Evolutionary conservation across 2,797 vertebrate genomes (phyloP), one percentile per base, ranked within the genome.

Genomic region (Myotis planiceps): DNA sequence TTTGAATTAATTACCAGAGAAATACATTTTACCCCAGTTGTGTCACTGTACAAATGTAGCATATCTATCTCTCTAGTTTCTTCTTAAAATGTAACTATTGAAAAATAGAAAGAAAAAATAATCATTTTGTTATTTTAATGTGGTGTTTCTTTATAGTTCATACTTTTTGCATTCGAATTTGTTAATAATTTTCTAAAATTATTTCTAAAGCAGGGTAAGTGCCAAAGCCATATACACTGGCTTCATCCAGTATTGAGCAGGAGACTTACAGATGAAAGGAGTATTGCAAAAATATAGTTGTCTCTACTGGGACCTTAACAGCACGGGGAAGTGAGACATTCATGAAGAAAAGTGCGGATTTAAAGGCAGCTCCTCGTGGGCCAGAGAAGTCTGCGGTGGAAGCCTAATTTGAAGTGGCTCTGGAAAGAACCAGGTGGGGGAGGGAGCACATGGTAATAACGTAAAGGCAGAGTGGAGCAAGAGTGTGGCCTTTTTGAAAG

Each of bases 61-160:
- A 9, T 37, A 25, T n/a, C 63, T 45, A 15, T n/a, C 9, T 34
- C 81, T 39, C 9, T 88, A 37, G 21, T 63, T 76, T 74, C 29
- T 53, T 75, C 65, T 37, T 18, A 86, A 71, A 71, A 68, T 68
- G 29, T 80, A 37, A 3, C 47, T 58, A 63, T 45, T 88, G 60
- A 78, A 89, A 97, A 79, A 86, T 78, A 69, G 29, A 92, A 84
- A 71, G 45, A 71, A 88, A 60, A 89, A 88, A 68, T 45, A 66
- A 34, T 2, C 9, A 66, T 32, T 82, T 88, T 18, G 14, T 88
- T 88, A 63, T 90, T 92, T 87, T 51, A 94, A n/a, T 45, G 12
- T 88, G 45, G 14, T 37, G 69, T 71, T 89, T 97, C 32, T 82
- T 93, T 94, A 84, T 79, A 75, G 25, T n/a, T 82, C 25, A 87